These are phyloP conservation scores for Epistrophe grossulariae DNA, from an alignment of 2,888 invertebrate species.

Conservation along the genomic window DNA sequence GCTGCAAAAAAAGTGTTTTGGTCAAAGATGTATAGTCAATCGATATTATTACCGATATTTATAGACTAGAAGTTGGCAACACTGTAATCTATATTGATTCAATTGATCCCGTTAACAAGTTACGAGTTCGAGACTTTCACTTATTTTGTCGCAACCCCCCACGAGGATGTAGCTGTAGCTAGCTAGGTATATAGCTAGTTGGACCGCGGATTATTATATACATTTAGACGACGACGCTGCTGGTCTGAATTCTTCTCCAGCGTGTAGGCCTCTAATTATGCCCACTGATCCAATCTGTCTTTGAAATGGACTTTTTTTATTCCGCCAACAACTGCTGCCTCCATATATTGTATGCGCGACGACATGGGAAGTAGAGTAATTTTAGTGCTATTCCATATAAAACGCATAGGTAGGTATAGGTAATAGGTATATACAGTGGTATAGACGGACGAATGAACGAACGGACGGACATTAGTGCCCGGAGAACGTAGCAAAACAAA, in stretches of 20 bases:
- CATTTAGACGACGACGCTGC: background rate
- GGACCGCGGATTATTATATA: background rate
- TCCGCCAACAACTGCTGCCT: constrained; percentile 13
- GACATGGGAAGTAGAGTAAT: constrained; percentile 49
- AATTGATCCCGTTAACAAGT: constrained; percentile 58
- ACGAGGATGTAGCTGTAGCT: background rate
- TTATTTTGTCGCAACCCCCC: constrained; percentile 26
- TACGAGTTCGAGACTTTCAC: constrained; percentile 63
- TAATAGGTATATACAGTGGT: background rate
- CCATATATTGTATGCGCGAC: background rate
- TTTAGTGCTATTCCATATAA: constrained; percentile 66
- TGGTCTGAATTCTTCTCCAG: constrained; percentile 62
- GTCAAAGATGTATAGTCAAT: no score
- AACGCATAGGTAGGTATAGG: constrained; percentile 17
- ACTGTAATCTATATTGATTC: constrained; percentile 29
- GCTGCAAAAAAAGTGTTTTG: no score
- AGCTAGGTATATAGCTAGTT: background rate
- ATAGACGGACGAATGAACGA: background rate
- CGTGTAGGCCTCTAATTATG: constrained; percentile 74
- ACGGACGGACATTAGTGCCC: constrained; percentile 59
- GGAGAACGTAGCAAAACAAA: constrained; percentile 4
- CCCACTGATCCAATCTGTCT: constrained; percentile 68
- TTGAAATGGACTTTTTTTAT: constrained; percentile 38
- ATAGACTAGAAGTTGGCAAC: background rate
- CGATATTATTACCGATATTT: no score